phyloP scores from a whole-genome alignment of 92 coral and sea anemone genomes.

The Montipora capitata region DNA sequence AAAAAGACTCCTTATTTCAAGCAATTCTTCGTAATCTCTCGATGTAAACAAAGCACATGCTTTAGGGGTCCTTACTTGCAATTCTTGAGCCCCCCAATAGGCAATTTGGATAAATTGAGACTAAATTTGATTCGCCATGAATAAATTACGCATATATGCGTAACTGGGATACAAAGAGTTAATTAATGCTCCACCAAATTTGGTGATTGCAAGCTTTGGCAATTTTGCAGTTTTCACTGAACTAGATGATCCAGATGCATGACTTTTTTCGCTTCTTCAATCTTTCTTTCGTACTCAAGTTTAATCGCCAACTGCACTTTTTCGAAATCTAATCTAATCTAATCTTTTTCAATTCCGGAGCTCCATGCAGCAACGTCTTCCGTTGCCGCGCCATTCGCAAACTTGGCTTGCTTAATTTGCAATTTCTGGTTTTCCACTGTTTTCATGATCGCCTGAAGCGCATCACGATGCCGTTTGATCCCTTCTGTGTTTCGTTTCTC shows the following conservation, averaged over 20 bases:
- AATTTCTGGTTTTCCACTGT: constrained; percentile 28
- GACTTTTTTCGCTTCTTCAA: too few species aligned
- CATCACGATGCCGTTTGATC: constrained; percentile 41
- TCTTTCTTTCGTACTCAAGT: neutral
- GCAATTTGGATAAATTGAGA: neutral
- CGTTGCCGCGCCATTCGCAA: constrained; percentile 4
- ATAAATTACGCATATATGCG: neutral
- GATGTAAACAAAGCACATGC: neutral
- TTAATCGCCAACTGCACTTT: neutral
- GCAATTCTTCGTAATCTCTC: neutral
- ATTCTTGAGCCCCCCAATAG: neutral
- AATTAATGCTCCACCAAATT: neutral
- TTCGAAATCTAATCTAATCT: neutral
- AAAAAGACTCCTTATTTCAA: neutral
- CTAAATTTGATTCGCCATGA: neutral
- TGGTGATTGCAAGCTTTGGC: constrained; percentile 5
- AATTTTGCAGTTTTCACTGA: neutral
- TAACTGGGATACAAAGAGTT: neutral
- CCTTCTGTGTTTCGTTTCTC: constrained; percentile 34
- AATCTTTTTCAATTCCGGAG: neutral
- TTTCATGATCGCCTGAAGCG: constrained; percentile 32
- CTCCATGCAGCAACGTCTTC: neutral
- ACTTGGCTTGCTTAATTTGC: constrained; percentile 16
- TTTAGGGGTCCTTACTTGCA: neutral
- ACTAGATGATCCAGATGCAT: neutral